A percentile compares a stretch with the other conserved stretches of the same genome.
These are phyloP conservation scores for Lasioglossum malachurum DNA, from an alignment of 2,888 invertebrate species.

Conservation along the genomic window DNA sequence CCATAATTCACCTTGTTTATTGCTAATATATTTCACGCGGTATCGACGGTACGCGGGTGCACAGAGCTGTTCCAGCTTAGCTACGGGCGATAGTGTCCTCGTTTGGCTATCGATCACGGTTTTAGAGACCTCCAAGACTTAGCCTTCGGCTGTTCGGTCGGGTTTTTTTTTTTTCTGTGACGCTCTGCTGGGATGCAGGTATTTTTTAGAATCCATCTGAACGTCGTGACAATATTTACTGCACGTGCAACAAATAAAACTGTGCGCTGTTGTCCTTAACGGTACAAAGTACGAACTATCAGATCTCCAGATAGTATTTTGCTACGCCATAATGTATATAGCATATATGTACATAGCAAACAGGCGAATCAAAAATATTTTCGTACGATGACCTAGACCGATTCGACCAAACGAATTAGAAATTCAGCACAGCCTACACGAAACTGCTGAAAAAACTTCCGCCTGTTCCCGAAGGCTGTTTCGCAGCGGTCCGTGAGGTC, in stretches of 20 bases:
- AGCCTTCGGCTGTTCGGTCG: background rate
- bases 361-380: background rate
- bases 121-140: background rate
- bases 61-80: background rate
- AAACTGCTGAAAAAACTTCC: constrained; percentile 36
- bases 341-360: background rate
- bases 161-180: background rate
- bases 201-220: background rate
- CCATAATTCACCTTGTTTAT: background rate
- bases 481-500: constrained; percentile 12
- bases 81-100: background rate
- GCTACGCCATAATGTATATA: too few relatives aligned
- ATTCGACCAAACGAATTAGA: background rate
- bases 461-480: constrained; percentile 28
- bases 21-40: background rate
- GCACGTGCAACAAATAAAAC: too few relatives aligned
- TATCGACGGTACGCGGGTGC: background rate
- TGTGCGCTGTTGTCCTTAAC: background rate
- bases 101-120: background rate
- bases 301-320: too few relatives aligned
- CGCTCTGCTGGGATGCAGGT: background rate
- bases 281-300: background rate
- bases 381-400: background rate
- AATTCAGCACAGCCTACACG: constrained; percentile 6
- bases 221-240: too few relatives aligned